These are phyloP conservation scores for Sylvilagus floridanus DNA, from an alignment of 2,797 vertebrate species.

Conservation along the genomic window DNA sequence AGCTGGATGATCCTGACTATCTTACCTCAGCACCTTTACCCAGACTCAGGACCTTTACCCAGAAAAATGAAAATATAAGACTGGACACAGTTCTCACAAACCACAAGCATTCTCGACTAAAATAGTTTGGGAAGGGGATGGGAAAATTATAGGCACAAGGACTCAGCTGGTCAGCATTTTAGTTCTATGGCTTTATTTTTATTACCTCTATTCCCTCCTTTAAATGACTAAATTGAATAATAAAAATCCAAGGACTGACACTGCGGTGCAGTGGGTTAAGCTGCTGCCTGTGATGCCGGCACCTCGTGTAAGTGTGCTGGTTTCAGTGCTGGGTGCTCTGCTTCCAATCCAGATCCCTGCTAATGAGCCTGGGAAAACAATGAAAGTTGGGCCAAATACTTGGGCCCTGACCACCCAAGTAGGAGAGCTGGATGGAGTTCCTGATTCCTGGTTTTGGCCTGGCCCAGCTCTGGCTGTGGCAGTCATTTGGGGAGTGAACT, in stretches of 20 bases:
- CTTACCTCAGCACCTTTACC: not conserved
- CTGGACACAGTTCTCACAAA: not conserved
- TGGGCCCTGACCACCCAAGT: no score
- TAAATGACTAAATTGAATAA: not conserved
- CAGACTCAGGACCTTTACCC: not conserved
- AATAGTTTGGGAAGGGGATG: not conserved
- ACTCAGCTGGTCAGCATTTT: not conserved
- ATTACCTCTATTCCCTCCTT: not conserved
- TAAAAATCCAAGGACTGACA: constrained; percentile 1
- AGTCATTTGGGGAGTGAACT: no score
- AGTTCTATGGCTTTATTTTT: not conserved
- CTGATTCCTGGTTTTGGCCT: no score
- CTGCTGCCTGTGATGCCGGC: no score
- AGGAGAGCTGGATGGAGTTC: no score
- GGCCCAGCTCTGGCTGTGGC: no score
- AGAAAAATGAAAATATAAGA: constrained; percentile 26
- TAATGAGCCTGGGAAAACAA: no score
- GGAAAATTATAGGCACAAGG: not conserved
- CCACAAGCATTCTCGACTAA: not conserved
- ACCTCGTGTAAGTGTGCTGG: no score
- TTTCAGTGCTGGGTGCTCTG: no score
- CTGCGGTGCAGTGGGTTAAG: no score
- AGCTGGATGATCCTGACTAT: not conserved
- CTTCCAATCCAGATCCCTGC: no score
- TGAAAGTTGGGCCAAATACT: no score